Conservation (phyloP, 2,888 invertebrate species). For the Pelosia muscerda region DNA sequence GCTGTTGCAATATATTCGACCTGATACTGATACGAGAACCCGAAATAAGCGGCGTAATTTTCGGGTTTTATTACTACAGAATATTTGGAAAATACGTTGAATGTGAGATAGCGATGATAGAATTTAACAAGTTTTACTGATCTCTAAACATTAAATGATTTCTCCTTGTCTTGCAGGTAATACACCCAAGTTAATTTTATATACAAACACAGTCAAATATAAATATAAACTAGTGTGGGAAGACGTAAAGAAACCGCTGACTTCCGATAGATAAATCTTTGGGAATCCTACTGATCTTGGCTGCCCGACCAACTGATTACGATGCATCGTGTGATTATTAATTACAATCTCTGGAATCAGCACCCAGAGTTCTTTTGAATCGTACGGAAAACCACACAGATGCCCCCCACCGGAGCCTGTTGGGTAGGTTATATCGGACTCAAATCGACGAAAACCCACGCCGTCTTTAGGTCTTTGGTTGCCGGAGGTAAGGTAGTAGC, state of each 20-base stretch:
- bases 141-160: neutral
- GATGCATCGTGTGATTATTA: too few relatives aligned
- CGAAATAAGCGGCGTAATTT: neutral
- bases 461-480: too few relatives aligned
- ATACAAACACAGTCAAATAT: neutral
- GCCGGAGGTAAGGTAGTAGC: too few relatives aligned
- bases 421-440: too few relatives aligned
- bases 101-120: neutral
- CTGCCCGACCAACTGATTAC: too few relatives aligned
- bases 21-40: constrained; percentile 18
- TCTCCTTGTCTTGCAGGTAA: too few relatives aligned
- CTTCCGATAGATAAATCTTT: neutral
- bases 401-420: too few relatives aligned
- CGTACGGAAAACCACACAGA: too few relatives aligned
- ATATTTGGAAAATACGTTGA: neutral
- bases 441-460: too few relatives aligned
- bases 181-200: neutral
- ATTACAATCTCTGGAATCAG: too few relatives aligned
- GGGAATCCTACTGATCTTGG: too few relatives aligned
- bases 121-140: neutral
- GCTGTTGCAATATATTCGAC: constrained; percentile 36
- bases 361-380: too few relatives aligned
- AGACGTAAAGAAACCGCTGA: neutral
- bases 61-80: neutral
- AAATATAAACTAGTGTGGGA: neutral